Base-by-base conservation (phyloP, 2,113 vertebrate species). In the Nettapus auritus region DNA sequence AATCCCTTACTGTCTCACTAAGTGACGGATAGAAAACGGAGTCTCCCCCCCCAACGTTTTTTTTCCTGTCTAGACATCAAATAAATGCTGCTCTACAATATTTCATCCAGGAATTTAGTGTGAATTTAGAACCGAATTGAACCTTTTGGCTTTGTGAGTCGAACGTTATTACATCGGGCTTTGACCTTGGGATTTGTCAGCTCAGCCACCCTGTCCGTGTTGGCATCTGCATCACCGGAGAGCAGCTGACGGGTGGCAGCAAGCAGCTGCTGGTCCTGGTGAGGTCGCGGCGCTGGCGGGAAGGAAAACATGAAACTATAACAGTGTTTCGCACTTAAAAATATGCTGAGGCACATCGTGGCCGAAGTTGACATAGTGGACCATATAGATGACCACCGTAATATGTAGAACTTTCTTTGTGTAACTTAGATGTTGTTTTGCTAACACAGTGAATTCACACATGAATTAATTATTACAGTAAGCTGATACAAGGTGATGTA, bases 221-320 rank as follows among this genome's bases (percentile, higher is more conserved):
- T 85, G 95, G 67, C 67, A 88, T 96, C 81, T 87, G 79, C 88
- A 42, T 95, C 53, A 19, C 66, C 33, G 67, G 71, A 57, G 90
- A 90, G 73, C 60, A 95, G 91, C 80, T 88, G 91, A 82, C 53
- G 6, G 85, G 91, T 89, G 96, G 97, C 88, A 90, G 95, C 80
- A 91, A 97, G 82, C 50, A 88, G 85, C 91, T 97, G 93, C 96
- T 91, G 94, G 66, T 83, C 50, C 14, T 21, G 46, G 87, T 95
- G 94, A 97, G 96, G 95, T 97, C 67, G 53, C 11, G 71, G 62
- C 19, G 19, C 71, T 97, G 96, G 85, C 90, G 97, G 96, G 97
- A 85, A 71, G 46, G 46, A 22, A 22, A 48, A 48, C 46, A 48
- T 48, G 46, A 68, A 85, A 60, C 6, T 53, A 0, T 38, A 63